These are phyloP conservation scores for Andricus curvator DNA, from an alignment of 2,888 invertebrate genomes.

Conservation along the genomic window DNA sequence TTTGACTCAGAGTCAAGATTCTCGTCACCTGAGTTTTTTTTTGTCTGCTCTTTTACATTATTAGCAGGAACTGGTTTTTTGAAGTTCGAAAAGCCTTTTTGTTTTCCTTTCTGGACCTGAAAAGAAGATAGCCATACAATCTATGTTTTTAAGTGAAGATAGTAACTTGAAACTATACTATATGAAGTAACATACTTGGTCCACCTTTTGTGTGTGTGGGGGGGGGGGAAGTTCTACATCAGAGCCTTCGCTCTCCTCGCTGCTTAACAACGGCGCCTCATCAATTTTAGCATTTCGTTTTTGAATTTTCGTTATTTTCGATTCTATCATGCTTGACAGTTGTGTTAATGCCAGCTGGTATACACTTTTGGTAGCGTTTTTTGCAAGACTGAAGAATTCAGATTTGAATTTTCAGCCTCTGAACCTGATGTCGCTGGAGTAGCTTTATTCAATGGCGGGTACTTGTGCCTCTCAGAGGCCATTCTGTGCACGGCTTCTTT, in stretches of 20 bases:
- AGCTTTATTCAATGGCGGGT: background rate
- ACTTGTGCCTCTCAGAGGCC: background rate
- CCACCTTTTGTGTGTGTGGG: too few species aligned
- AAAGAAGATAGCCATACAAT: background rate
- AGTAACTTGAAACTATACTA: background rate
- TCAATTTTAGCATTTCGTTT: background rate
- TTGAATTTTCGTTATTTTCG: background rate
- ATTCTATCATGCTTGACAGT: too few species aligned
- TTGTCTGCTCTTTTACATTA: too few species aligned
- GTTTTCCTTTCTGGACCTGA: too few species aligned
- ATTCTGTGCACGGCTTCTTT: conserved; percentile 10
- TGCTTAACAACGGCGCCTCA: too few species aligned
- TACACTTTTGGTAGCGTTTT: too few species aligned
- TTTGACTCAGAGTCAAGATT: background rate
- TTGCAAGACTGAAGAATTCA: background rate
- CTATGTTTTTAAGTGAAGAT: background rate
- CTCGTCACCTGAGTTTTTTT: background rate
- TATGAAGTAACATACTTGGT: background rate
- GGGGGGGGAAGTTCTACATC: too few species aligned
- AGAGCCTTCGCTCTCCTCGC: too few species aligned
- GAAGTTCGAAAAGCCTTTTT: too few species aligned
- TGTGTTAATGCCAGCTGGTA: background rate
- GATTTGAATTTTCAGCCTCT: conserved; percentile 2
- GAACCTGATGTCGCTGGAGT: background rate
- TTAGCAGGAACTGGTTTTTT: background rate